Conservation (phyloP, 1,140 invertebrate species). For the Trachelipus rathkii region DNA sequence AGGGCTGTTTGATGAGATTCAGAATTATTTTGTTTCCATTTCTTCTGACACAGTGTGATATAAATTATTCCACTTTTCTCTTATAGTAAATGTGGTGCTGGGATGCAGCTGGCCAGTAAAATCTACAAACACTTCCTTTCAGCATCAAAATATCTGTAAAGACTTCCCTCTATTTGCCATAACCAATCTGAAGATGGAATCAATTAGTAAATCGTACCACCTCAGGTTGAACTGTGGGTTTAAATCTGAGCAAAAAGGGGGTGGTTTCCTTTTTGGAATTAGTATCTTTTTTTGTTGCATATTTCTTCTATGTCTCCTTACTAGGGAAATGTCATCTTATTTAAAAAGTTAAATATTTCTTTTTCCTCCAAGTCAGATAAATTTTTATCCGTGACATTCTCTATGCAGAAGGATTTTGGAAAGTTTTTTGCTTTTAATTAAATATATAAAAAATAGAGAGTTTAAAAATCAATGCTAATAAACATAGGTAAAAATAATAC, state of each 20-base stretch:
- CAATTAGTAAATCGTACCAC: neutral
- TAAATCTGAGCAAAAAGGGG: neutral
- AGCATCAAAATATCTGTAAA: slow-evolving; percentile 43
- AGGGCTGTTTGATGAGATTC: slow-evolving; percentile 37
- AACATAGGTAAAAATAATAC: too few species aligned
- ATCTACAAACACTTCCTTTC: slow-evolving; percentile 42
- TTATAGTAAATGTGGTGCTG: slow-evolving; percentile 11
- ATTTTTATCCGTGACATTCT: neutral
- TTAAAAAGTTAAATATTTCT: neutral
- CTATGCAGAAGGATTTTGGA: neutral
- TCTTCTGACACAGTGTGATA: slow-evolving; percentile 38
- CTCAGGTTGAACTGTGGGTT: too few species aligned
- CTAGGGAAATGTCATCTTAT: neutral
- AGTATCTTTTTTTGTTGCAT: neutral
- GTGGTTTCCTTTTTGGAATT: too few species aligned
- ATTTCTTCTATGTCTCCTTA: neutral
- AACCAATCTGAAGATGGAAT: neutral
- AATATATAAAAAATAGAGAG: neutral
- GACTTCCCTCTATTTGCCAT: slow-evolving; percentile 27
- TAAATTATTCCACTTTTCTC: slow-evolving; percentile 19
- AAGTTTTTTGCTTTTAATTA: neutral
- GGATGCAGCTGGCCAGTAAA: slow-evolving; percentile 34
- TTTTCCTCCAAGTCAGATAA: neutral
- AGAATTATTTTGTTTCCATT: slow-evolving; percentile 41
- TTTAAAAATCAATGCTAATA: too few species aligned